Evolutionary conservation across 2,113 vertebrate genomes (phyloP), one percentile per base, ranked within the genome.

Genomic region (Erythrolamprus reginae): DNA sequence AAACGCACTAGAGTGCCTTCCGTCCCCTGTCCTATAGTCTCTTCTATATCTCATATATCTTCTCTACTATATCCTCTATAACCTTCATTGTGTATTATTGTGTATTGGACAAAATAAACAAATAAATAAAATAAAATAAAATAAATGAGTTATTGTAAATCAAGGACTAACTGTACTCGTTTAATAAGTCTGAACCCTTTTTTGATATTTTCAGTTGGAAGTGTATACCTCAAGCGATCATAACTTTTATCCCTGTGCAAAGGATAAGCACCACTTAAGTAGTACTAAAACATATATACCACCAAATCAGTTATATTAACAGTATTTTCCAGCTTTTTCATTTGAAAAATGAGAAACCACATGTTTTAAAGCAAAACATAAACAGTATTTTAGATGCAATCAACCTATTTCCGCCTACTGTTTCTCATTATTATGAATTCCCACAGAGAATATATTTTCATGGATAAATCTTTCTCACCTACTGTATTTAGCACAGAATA

Each of bases 131-230:
- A n/a, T n/a, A n/a, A n/a, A n/a, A n/a, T n/a, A n/a, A n/a, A n/a
- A n/a, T n/a, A n/a, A n/a, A 61, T 61, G 58, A 61, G n/a, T 13
- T 61, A 24, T 61, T 61, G 58, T 61, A 61, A n/a, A 10, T 13
- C 58, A 13, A 61, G 4, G 10, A 61, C 28, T 61, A 61, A 3
- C 28, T 61, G 28, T 13, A 61, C 48, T 82, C 12, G 24, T 51
- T 47, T 51, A 42, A 87, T 26, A 12, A 88, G 47, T 51, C 23
- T 5, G 65, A 21, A 12, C 28, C 33, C 5, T 77, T 52, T 52
- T 88, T 77, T 88, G 61, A 88, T 52, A 88, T 93, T 91, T 85
- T 90, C 47, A 91, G 84, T 33, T 33, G 38, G 65, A 77, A 38
- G n/a, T 38, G 2, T 28, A 28, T 61, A 61, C 26, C 58, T 61